Evolutionary conservation across 1,140 invertebrate genomes (phyloP).

Genomic region (Bombyx mori): ASM3026992v2 NC_085120.1:11048501-11049000

Average conservation of each 20-base stretch:
- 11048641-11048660: constrained; percentile 82
- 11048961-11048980: too few relatives aligned
- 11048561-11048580: neutral
- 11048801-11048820: constrained; percentile 32
- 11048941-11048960: too few relatives aligned
- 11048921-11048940: too few relatives aligned
- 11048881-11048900: too few relatives aligned
- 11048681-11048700: constrained; percentile 87
- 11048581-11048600: neutral
- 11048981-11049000: too few relatives aligned
- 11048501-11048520: too few relatives aligned
- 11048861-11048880: too few relatives aligned
- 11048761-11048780: constrained; percentile 89
- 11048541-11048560: neutral
- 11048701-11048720: constrained; percentile 88
- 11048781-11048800: constrained; percentile 86
- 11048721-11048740: constrained; percentile 86
- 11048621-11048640: constrained; percentile 89
- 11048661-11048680: constrained; percentile 85
- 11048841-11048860: too few relatives aligned
- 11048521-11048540: too few relatives aligned
- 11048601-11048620: constrained; percentile 78
- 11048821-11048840: too few relatives aligned
- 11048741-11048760: constrained; percentile 86
- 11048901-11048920: too few relatives aligned